Base-by-base conservation (phyloP, 2,797 vertebrate genomes). In the Miichthys miiuy region DNA sequence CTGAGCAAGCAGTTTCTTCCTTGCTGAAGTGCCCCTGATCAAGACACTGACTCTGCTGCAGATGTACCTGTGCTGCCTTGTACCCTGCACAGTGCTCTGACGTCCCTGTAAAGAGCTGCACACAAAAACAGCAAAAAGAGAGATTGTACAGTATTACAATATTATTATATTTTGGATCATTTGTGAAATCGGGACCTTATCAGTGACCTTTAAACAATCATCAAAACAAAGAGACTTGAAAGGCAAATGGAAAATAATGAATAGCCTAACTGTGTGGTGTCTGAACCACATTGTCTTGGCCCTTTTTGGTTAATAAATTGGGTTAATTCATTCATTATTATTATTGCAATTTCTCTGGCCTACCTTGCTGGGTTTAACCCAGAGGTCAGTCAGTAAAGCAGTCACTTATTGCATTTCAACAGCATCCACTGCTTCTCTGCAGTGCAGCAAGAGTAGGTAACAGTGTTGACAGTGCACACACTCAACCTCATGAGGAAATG, bases 321-420 rank as follows among this genome's bases (percentile, higher is more conserved):
- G 63, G 63, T 72, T 69, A 48, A 69, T 67, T 82, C 41, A 71
- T 77, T 86, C 12, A 60, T 68, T 75, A 58, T 75, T 88, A 58
- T 75, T 88, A 92, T 91, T 92, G 85, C 89, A 64, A 48, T 79
- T 76, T 85, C 63, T 84, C 62, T 72, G 84, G 70, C 66, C 55
- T 18, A 46, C 65, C 34, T 41, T 55, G 71, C 70, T 34, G 72
- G 58, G 64, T 76, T 44, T 25, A 8, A 85, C 75, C 76, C 78
- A 81, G 67, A 57, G 44, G 77, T 74, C 47, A 68, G 80, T 75
- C 81, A 81, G 75, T 82, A 86, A 92, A 91, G 85, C 91, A 89
- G 90, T 91, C 82, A 82, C 83, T 81, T 92, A 91, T 92, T 94
- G 94, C 92, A 92, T 93, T 87, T 88, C 79, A 66, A 57, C 41